Conservation (phyloP, 2,888 invertebrate species). For the Aricia artaxerxes region DNA sequence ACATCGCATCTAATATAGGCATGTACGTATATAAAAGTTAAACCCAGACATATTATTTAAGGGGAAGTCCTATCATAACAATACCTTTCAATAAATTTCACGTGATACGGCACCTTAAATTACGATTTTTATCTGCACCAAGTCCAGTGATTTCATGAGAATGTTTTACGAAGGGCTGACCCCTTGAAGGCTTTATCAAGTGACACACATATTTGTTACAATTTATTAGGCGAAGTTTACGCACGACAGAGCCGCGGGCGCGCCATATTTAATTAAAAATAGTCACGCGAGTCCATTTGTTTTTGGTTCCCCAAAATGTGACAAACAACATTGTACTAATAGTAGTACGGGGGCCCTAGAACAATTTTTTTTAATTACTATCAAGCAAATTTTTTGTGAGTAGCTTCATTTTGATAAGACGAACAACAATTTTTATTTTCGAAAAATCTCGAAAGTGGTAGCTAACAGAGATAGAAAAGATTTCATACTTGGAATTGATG, state of each 20-base stretch:
- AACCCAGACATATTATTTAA: too few species aligned
- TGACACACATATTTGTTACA: conserved; percentile 42
- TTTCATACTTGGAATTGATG: too few species aligned
- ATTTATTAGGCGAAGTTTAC: conserved; percentile 44
- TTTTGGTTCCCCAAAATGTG: conserved; percentile 21
- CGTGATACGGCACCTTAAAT: neutral
- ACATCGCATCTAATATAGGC: too few species aligned
- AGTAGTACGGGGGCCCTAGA: too few species aligned
- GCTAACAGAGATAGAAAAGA: too few species aligned
- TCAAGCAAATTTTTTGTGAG: too few species aligned
- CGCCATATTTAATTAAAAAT: conserved; percentile 51
- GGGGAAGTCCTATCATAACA: neutral
- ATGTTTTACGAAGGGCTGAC: conserved; percentile 33
- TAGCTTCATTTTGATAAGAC: too few species aligned
- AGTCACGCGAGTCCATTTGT: conserved; percentile 49
- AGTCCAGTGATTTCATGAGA: conserved; percentile 36
- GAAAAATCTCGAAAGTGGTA: too few species aligned
- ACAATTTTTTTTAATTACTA: too few species aligned
- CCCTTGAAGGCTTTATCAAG: conserved; percentile 35
- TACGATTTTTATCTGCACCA: conserved; percentile 30
- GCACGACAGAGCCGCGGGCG: conserved; percentile 44
- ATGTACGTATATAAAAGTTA: too few species aligned
- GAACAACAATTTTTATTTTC: too few species aligned
- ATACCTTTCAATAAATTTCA: neutral
- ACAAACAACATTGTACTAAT: neutral